These are phyloP conservation scores for Rhineura floridana DNA, from an alignment of 2,113 vertebrate genomes.

Conservation along the genomic window DNA sequence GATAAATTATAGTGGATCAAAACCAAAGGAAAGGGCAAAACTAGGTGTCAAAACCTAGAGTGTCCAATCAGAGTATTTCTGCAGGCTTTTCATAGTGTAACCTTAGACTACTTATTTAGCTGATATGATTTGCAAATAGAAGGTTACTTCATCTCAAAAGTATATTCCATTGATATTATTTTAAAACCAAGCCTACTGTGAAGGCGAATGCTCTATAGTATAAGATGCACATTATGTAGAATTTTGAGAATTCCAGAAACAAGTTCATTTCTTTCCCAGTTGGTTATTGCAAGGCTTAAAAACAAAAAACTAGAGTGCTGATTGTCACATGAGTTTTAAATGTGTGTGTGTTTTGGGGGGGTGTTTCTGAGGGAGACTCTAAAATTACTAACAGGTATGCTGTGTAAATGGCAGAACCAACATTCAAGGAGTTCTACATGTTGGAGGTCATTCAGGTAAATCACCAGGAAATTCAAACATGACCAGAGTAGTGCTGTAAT, in stretches of 20 bases:
- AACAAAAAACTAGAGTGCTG: neutral
- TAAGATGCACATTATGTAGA: conserved; percentile 23
- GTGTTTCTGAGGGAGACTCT: neutral
- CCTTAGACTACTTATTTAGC: conserved; percentile 48
- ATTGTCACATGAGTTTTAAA: conserved; percentile 21
- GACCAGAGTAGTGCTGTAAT: neutral
- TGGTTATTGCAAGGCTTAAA: conserved; percentile 18
- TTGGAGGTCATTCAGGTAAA: neutral
- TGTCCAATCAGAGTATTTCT: conserved; percentile 56
- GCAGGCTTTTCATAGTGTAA: conserved; percentile 46
- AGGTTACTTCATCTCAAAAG: conserved; percentile 42
- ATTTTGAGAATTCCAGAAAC: neutral
- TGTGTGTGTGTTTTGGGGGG: too few relatives aligned
- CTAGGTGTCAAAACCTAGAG: conserved; percentile 58
- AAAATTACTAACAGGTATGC: conserved; percentile 14
- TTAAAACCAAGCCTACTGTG: conserved; percentile 14
- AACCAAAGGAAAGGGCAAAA: conserved; percentile 56
- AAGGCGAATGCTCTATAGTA: conserved; percentile 13
- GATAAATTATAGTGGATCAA: conserved; percentile 57
- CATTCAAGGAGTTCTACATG: neutral
- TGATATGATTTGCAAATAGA: conserved; percentile 56
- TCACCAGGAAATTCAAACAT: conserved; percentile 13
- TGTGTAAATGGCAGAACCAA: neutral
- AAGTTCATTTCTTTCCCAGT: neutral
- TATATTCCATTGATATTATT: conserved; percentile 35